Evolutionary conservation across 2,797 vertebrate genomes (phyloP), one percentile per base, ranked within the genome.

Genomic region (Eulemur coronatus): DNA sequence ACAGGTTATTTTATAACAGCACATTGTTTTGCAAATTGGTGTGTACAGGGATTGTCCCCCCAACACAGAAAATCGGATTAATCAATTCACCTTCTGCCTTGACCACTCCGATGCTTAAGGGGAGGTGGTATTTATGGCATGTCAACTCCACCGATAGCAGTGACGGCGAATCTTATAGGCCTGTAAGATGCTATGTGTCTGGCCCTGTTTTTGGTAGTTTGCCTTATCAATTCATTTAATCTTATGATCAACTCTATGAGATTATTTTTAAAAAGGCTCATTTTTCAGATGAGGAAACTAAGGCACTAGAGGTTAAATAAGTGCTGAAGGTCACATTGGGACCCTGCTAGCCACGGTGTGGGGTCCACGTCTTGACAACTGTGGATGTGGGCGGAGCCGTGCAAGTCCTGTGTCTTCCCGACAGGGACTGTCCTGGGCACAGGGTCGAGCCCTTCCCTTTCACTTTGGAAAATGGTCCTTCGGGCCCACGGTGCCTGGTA

Each of bases 381-480:
- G 52, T 65, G 92, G 94, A 7, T 38, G 35, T 38, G 97, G 93
- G 70, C 65, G 97, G 65, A 89, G 91, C 92, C 86, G 52, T 61
- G 96, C 73, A 72, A 92, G 50, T 59, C 89, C 17, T 76, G 50
- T 93, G 98, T 96, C 96, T 91, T 88, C 59, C 89, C 38, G 55
- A 18, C 48, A 94, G 70, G 96, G 89, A 94, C 98, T 98, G 97
- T 98, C 57, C 63, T 13, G 35, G 79, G 41, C n/a, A 95, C 78
- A 67, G 35, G 78, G 26, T 41, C 84, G 41, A 73, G 20, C 41
- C 14, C 3, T 55, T 73, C 90, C 91, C 91, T 73, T 18, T 95
- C 26, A 17, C 20, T 82, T 78, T 38, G 80, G 13, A 0, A 10
- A 76, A 1, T 65, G 69, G 92, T 35, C 18, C 46, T 63, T 1